Base-by-base conservation (phyloP, 2,888 invertebrate species). In the Buathra laborator region DNA sequence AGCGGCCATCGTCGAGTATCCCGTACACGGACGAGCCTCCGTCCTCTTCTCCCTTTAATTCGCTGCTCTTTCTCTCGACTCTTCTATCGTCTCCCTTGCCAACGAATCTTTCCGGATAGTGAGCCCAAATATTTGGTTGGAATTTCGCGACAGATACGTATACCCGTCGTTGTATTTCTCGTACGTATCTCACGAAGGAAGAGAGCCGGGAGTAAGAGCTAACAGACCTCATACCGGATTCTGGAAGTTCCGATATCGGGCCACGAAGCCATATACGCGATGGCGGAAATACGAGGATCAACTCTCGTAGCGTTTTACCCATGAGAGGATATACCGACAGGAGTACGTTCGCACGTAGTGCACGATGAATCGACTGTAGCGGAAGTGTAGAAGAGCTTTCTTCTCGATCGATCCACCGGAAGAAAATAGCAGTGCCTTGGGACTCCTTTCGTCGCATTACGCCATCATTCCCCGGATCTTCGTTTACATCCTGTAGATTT, bases 91-190 rank as follows among this genome's bases (percentile, higher is more conserved):
- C 37, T 59, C 67, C 16, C 4, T 48, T 68, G 16, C 82, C 62
- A 37, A 16, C 56, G 70, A 79, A 72, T 83, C 83, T 81, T 71
- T 81, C 75, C 56, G 59, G 37, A 53, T 81, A 81, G 75, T 62
- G 67, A 64, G 80, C 80, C 77, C 74, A 83, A 86, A 83, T 84
- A 75, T 85, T 86, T 75, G 77, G 76, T 80, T 51, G 83, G 80
- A 81, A 87, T 86, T 86, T 72, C 76, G 77, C 66, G 74, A 72
- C 56, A 9, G 67, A 64, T 59, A 51, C 66, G 77, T 48, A 72
- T 70, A 71, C 75, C 56, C 78, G 14, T 70, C 72, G 53, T 78
- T 32, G 51, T 72, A 66, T 68, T 29, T 74, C 72, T 62, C 29
- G 24, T 51, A n/a, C 6, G 24, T 67, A 19, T 46, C 71, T 24